Evolutionary conservation across 2,888 invertebrate species (phyloP).

Genomic region (Adelognathus sp.): DNA sequence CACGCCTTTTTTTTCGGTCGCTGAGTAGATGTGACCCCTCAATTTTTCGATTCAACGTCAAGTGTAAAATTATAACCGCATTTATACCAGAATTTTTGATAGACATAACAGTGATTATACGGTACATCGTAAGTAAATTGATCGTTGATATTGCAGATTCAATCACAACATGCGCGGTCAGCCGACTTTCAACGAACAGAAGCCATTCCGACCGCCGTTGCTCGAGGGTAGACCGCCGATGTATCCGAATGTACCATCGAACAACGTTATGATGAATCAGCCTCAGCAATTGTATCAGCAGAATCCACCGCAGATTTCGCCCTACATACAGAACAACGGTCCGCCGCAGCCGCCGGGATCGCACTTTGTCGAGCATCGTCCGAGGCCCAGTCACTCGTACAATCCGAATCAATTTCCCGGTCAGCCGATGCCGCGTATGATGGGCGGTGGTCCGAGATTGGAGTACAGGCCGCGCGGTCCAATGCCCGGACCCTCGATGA

Average conservation of each 20-base stretch:
- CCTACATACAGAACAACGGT: conserved; percentile 62
- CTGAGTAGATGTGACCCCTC: too few species aligned
- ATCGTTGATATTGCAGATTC: conserved; percentile 41
- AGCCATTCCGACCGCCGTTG: conserved; percentile 69
- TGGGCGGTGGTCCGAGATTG: conserved; percentile 63
- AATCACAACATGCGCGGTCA: conserved; percentile 50
- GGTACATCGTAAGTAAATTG: too few species aligned
- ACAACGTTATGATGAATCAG: conserved; percentile 69
- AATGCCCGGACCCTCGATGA: conserved; percentile 55
- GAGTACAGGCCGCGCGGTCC: conserved; percentile 72
- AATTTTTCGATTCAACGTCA: too few species aligned
- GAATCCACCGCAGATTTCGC: conserved; percentile 59
- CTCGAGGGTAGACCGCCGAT: conserved; percentile 72
- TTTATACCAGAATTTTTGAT: too few species aligned
- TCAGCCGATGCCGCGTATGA: conserved; percentile 66
- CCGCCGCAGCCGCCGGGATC: conserved; percentile 63
- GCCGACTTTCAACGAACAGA: conserved; percentile 54
- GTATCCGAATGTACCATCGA: conserved; percentile 67
- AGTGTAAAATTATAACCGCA: too few species aligned
- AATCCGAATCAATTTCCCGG: conserved; percentile 72
- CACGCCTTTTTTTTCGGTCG: too few species aligned
- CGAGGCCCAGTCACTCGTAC: too few species aligned
- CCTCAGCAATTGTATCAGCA: conserved; percentile 67
- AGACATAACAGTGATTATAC: too few species aligned
- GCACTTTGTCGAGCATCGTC: conserved; percentile 71